Base-by-base conservation (phyloP, 2,888 invertebrate genomes). In the Nineta flava region DNA sequence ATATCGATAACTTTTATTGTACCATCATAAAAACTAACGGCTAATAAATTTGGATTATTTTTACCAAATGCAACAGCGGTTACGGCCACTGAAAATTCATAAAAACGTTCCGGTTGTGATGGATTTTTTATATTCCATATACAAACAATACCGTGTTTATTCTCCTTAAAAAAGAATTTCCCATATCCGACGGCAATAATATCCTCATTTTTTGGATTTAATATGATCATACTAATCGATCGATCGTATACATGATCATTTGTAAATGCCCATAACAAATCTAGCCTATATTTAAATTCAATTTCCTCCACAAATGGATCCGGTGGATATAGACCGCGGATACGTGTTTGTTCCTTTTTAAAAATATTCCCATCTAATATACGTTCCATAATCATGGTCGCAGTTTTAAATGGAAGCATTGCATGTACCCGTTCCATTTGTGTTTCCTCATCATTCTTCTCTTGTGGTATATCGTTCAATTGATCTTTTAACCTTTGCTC, bases 61-160 rank as follows among this genome's bases (percentile, higher is more conserved):
- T 66, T 69, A 1, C 86, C 83, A 68, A 90, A 90, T 41, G 77
- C 73, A 0, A 87, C 64, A 1, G 79, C 72, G 0, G 84, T 81
- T 0, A 87, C 74, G 0, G 84, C 76, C 45, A 73, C 68, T 0
- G 70, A 60, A 58, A 84, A 86, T 3, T 65, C 57, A 58, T 81
- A 86, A 6, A 71, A 60, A 53, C 83, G 71, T 62, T 87, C 87
- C 0, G 87, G 87, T 59, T 81, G 77, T 12, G 76, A 74, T 0
- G 87, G 87, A 63, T 87, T 88, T 65, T 90, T 83, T 1, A 81
- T 79, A 58, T 80, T 84, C 90, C 90, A 90, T 51, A 87, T 64
- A 56, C 81, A 75, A 1, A 88, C 72, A 35, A 80, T 59, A 0
- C 90, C 88, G 1, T 64, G 63, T n/a, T 66, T 66, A 12, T 66